These are phyloP conservation scores for Microcebus lehilahytsara DNA, from an alignment of 2,113 vertebrate species.

Conservation along the genomic window DNA sequence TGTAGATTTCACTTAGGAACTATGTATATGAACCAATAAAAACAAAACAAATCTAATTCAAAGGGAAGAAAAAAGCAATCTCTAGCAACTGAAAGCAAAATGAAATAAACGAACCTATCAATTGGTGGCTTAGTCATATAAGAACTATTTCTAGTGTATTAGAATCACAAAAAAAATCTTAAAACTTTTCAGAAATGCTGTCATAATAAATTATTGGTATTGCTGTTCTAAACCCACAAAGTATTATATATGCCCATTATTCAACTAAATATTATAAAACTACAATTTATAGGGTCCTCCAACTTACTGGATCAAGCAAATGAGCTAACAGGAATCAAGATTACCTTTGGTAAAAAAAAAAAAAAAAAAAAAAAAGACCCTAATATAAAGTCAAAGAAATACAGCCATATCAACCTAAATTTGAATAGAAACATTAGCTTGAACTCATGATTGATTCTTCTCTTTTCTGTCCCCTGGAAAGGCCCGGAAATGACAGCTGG, in stretches of 20 bases:
- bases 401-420: background rate
- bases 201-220: background rate
- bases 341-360: background rate
- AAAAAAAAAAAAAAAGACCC: background rate
- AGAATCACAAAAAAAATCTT: no score
- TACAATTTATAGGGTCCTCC: background rate
- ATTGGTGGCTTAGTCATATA: background rate
- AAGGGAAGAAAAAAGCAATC: background rate
- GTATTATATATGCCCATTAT: no score
- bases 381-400: background rate
- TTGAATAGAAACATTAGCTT: no score
- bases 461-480: no score
- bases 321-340: background rate
- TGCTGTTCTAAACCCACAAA: no score
- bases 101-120: background rate
- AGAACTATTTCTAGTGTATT: background rate
- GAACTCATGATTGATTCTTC: no score
- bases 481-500: no score
- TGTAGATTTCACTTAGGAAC: background rate
- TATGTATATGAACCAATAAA: background rate
- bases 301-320: background rate
- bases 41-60: no score
- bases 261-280: no score
- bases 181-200: background rate
- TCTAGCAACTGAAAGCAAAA: background rate